Evolutionary conservation across 2,888 invertebrate genomes (phyloP).

Genomic region (Eupithecia vulgata): DNA sequence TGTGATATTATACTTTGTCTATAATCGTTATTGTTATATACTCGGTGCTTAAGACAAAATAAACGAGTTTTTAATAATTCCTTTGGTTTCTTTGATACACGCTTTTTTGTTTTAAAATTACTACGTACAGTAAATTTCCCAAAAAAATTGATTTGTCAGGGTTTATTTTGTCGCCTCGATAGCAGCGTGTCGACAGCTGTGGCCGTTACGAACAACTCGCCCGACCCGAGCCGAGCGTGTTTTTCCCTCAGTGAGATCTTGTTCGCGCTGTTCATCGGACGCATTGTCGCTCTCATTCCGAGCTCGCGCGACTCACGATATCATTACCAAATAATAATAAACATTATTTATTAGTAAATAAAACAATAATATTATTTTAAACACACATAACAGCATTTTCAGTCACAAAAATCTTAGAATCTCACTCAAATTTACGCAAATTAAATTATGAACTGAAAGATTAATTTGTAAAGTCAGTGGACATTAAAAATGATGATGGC

Average conservation of each 20-base stretch:
- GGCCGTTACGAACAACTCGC: slow-evolving; percentile 16
- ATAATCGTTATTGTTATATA: slow-evolving; percentile 52
- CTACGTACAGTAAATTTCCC: slow-evolving; percentile 18
- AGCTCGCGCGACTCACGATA: slow-evolving; percentile 61
- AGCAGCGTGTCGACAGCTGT: slow-evolving; percentile 33
- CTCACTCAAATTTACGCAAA: slow-evolving; percentile 22
- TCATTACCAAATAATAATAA: slow-evolving; percentile 46
- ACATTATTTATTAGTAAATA: slow-evolving; percentile 20
- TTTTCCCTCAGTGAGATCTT: slow-evolving; percentile 60
- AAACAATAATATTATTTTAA: slow-evolving; percentile 3
- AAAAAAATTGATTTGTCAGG: slow-evolving; percentile 48
- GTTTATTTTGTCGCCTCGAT: slow-evolving; percentile 50
- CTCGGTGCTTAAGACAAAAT: slow-evolving; percentile 68
- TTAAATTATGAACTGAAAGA: slow-evolving; percentile 50
- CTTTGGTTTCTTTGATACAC: slow-evolving; percentile 26
- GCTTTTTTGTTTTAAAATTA: neutral
- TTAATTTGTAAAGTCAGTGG: slow-evolving; percentile 17
- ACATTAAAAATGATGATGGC: slow-evolving; percentile 79
- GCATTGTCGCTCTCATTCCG: slow-evolving; percentile 50
- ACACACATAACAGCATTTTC: neutral
- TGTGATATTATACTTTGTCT: slow-evolving; percentile 72
- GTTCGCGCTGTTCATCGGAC: slow-evolving; percentile 61
- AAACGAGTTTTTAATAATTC: slow-evolving; percentile 53
- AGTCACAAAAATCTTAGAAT: slow-evolving; percentile 11
- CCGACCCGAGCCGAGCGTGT: slow-evolving; percentile 6